A percentile compares a stretch with the other conserved stretches of the same genome.
These are phyloP conservation scores for Eidolon dupreanum DNA, from an alignment of 2,797 vertebrate genomes.

Conservation along the genomic window DNA sequence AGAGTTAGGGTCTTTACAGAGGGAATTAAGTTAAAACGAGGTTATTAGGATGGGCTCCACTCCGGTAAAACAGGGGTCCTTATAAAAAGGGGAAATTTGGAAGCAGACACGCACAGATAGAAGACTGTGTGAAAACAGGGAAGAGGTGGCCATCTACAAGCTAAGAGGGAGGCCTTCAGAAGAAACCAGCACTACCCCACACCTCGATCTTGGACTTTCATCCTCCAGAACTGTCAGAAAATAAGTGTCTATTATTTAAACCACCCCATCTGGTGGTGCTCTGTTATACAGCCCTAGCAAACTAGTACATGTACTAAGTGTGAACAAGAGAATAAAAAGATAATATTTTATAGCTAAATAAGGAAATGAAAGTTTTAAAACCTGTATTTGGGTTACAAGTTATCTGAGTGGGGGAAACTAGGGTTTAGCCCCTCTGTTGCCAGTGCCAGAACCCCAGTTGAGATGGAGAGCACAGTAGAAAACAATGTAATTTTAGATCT, in stretches of 20 bases:
- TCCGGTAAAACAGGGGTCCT: neutral
- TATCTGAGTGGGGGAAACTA: neutral
- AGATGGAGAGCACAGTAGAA: neutral
- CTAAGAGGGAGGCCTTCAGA: neutral
- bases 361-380: neutral
- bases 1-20: constrained; percentile 10
- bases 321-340: neutral
- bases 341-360: neutral
- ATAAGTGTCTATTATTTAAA: neutral
- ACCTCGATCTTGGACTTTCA: neutral
- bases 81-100: neutral
- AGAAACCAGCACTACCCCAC: neutral
- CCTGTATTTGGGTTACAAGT: neutral
- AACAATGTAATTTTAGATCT: neutral
- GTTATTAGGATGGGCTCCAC: neutral
- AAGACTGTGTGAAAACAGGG: neutral
- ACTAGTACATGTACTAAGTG: neutral
- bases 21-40: neutral
- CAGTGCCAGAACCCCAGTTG: neutral
- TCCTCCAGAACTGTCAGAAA: neutral
- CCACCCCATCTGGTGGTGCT: neutral
- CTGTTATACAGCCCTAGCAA: neutral
- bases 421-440: neutral
- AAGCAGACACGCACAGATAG: neutral
- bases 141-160: neutral